phyloP scores from a whole-genome alignment of 2,888 invertebrate species.

The Eupithecia dodoneata region DNA sequence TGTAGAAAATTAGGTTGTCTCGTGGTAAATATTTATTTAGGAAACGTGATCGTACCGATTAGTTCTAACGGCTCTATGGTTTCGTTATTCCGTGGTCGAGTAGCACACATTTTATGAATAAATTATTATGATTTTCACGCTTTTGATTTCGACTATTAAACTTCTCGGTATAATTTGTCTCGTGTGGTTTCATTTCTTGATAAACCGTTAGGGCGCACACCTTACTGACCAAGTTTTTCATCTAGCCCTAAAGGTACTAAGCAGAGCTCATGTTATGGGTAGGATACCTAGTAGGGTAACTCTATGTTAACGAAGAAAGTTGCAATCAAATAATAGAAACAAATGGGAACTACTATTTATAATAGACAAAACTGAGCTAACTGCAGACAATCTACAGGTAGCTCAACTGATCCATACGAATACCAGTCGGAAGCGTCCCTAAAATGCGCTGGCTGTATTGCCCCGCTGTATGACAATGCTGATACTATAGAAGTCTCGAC shows the following conservation, averaged over 20 bases:
- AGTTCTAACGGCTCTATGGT: conserved; percentile 32
- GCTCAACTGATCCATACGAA: too few species aligned
- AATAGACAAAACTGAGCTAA: too few species aligned
- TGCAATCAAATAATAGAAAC: too few species aligned
- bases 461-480: too few species aligned
- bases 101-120: conserved; percentile 34
- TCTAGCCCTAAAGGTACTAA: background rate
- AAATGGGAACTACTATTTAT: too few species aligned
- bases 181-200: background rate
- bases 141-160: conserved; percentile 12
- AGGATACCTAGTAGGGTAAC: too few species aligned
- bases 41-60: conserved; percentile 18
- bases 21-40: conserved; percentile 10
- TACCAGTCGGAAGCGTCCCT: too few species aligned
- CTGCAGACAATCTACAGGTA: too few species aligned
- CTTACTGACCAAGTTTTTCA: background rate
- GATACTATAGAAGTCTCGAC: too few species aligned
- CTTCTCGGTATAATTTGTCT: background rate
- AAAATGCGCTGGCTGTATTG: too few species aligned
- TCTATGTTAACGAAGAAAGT: too few species aligned
- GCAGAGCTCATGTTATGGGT: background rate
- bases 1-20: conserved; percentile 1
- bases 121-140: conserved; percentile 29
- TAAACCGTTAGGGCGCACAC: background rate
- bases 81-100: conserved; percentile 21